phyloP scores from a whole-genome alignment of 2,797 vertebrate species.

The Aselliscus stoliczkanus region DNA sequence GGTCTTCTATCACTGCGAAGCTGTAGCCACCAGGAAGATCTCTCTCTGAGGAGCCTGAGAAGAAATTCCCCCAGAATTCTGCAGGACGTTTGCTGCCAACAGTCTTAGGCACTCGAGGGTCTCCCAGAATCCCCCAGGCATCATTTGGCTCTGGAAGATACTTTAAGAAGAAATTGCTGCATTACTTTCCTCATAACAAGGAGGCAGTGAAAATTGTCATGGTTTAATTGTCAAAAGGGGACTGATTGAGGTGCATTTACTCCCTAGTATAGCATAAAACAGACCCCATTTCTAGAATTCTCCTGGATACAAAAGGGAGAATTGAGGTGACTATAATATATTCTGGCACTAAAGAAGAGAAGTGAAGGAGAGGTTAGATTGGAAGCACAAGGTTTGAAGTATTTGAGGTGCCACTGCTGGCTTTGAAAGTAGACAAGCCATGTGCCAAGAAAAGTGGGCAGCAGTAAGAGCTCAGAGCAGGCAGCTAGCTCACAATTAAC shows the following conservation, averaged over 20 bases:
- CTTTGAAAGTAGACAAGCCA: not conserved
- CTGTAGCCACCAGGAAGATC: not conserved
- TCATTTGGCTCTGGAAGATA: not conserved
- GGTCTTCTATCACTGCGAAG: not conserved
- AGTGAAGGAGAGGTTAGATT: not conserved
- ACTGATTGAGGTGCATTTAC: not conserved
- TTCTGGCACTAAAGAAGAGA: not conserved
- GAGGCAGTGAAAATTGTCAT: not conserved
- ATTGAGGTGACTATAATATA: not conserved
- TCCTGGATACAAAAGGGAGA: not conserved
- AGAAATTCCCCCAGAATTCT: not conserved
- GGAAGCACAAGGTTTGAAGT: not conserved
- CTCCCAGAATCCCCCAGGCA: not conserved
- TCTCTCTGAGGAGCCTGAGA: too few species aligned
- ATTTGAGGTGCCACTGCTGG: accelerated
- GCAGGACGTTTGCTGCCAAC: not conserved
- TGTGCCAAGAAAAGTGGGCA: not conserved
- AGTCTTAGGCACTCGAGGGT: not conserved
- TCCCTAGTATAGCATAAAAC: not conserved
- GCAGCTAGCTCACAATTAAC: not conserved
- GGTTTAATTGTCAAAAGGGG: not conserved
- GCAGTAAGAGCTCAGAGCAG: not conserved
- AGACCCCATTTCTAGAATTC: not conserved
- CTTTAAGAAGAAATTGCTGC: not conserved
- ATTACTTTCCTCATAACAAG: not conserved